phyloP scores from a whole-genome alignment of 1,140 invertebrate species.

The Littorina saxatilis region DNA sequence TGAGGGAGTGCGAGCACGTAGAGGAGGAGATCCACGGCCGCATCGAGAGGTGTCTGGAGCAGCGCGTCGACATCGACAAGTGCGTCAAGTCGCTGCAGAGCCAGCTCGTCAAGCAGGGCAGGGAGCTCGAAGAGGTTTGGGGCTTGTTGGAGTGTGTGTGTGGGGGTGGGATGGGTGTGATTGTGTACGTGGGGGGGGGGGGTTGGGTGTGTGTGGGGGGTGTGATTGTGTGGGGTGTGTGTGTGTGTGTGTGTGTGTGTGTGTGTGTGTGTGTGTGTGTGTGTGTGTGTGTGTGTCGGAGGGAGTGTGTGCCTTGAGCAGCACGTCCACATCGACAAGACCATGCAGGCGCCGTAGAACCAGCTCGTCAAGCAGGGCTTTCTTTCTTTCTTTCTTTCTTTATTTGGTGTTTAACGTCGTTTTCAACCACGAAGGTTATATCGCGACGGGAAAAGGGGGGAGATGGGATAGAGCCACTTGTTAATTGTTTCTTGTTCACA shows the following conservation, averaged over 20 bases:
- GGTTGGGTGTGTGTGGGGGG: background rate
- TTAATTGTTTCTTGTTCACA: too few species aligned
- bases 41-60: background rate
- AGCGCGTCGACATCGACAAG: background rate
- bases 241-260: constrained; percentile 24
- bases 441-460: too few species aligned
- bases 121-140: constrained; percentile 13
- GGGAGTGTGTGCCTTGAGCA: background rate
- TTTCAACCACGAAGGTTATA: too few species aligned
- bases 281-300: constrained; percentile 15
- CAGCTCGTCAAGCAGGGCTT: too few species aligned
- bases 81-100: background rate
- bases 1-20: constrained; percentile 26
- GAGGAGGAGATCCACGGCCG: background rate
- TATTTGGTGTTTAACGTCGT: too few species aligned
- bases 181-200: background rate
- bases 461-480: too few species aligned
- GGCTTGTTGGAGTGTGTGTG: background rate
- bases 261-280: background rate
- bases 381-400: too few species aligned
- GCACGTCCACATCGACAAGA: too few species aligned
- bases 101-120: background rate
- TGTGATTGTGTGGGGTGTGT: background rate
- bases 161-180: too few species aligned
- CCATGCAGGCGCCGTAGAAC: too few species aligned